phyloP scores from a whole-genome alignment of 2,113 vertebrate species.

The Sarotherodon lohbergeri region DNA sequence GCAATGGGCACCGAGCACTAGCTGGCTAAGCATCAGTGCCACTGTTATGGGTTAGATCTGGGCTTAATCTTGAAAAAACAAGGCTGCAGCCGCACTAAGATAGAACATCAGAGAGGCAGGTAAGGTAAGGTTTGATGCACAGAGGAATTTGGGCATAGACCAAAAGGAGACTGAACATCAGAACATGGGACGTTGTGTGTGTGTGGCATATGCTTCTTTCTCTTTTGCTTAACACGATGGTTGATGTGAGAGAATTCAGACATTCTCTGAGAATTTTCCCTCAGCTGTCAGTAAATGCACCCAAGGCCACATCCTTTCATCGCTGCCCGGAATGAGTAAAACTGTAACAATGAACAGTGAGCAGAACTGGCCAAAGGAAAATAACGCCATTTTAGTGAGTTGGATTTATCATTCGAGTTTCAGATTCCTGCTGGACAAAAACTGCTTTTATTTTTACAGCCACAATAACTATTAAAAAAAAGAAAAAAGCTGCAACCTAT shows the following conservation, averaged over 20 bases:
- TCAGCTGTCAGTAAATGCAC: neutral
- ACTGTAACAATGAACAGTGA: neutral
- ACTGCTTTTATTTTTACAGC: neutral
- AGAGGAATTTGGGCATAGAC: neutral
- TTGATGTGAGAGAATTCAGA: neutral
- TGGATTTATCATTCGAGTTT: neutral
- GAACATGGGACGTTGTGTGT: neutral
- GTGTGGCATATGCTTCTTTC: neutral
- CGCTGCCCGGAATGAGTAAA: neutral
- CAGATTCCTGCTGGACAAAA: neutral
- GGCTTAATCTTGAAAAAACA: neutral
- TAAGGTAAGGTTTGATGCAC: neutral
- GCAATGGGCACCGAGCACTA: neutral
- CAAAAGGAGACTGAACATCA: neutral
- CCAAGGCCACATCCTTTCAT: neutral
- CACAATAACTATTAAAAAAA: neutral
- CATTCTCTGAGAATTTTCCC: neutral
- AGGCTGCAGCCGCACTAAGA: neutral
- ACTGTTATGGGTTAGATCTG: neutral
- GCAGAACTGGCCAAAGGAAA: neutral
- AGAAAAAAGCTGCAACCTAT: neutral
- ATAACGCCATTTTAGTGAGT: neutral
- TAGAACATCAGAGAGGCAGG: neutral
- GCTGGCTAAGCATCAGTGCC: neutral
- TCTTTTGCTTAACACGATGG: neutral